Base-by-base conservation (phyloP, 2,113 vertebrate genomes). In the Hydropotes inermis region DNA sequence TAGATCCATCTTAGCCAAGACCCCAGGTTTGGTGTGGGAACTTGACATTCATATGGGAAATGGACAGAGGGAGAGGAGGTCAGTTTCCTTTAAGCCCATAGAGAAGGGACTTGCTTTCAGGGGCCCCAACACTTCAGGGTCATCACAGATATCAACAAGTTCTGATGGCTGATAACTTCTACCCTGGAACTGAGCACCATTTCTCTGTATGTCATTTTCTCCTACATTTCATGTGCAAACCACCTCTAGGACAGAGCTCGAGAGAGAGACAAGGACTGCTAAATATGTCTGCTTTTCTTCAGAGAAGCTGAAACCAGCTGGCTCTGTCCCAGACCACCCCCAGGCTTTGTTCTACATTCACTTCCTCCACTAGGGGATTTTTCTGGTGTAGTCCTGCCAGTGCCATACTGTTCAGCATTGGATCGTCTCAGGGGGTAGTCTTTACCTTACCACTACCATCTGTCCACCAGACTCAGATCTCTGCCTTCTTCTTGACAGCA, bases 221-320 rank as follows among this genome's bases (percentile, higher is more conserved):
- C 39, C 45, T 28, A 87, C 36, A 30, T 89, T 93, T 96, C 67
- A 87, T n/a, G 39, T 19, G 78, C 52, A 92, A 39, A 79, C 1
- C 74, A 84, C 28, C n/a, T 95, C 43, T 67, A 79, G 89, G 85
- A 88, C 47, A 28, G 43, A 36, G 39, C 89, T 83, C 23, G 76
- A 95, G 47, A 96, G 86, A 97, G 21, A 45, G 70, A 89, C 78
- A 82, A 70, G n/a, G 27, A 33, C 43, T 64, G 76, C 54, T 94
- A 96, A 96, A 95, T 95, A 88, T 30, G 54, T 92, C 88, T 91
- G 64, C 79, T 97, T 87, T 94, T 97, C 79, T 96, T 97, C 79
- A 95, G 82, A 83, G 89, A 91, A 89, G 78, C 76, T 78, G 64
- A 92, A 92, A 92, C 64, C 88, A 92, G 28, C 89, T 97, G 88